phyloP scores from a whole-genome alignment of 23 tunicate genomes.

The Styela clava region DNA sequence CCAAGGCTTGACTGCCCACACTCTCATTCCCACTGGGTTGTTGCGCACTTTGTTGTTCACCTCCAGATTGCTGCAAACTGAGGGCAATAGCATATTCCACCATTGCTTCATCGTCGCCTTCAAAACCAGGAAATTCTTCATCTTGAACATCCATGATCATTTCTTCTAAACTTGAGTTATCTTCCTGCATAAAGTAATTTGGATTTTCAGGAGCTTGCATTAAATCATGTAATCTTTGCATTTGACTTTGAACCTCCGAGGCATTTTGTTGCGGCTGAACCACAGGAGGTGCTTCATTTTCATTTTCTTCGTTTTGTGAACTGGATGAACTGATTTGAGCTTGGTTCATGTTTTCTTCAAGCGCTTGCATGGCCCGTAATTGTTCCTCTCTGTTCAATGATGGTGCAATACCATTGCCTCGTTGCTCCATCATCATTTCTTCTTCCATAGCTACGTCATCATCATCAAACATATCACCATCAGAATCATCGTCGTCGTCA shows the following conservation, averaged over 20 bases:
- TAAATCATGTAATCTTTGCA: conserved; percentile 9
- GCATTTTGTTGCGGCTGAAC: background rate
- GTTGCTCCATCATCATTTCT: conserved; percentile 10
- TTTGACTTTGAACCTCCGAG: background rate
- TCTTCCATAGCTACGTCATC: conserved; percentile 72
- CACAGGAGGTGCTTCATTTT: background rate
- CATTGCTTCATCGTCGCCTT: conserved; percentile 86
- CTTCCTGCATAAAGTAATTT: conserved; percentile 14
- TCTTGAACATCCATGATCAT: conserved; percentile 7
- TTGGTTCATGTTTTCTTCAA: conserved; percentile 15
- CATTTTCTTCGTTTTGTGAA: background rate
- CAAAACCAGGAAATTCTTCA: conserved; percentile 24
- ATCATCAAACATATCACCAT: conserved; percentile 73
- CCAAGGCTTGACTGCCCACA: background rate
- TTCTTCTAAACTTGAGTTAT: background rate
- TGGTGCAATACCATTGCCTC: conserved; percentile 20
- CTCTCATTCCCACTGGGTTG: background rate
- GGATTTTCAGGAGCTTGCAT: conserved; percentile 20
- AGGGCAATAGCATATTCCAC: conserved; percentile 92
- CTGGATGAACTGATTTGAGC: background rate
- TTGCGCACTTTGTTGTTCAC: background rate
- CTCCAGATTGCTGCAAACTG: conserved; percentile 58
- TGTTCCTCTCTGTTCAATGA: conserved; percentile 31
- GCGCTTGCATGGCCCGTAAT: conserved; percentile 27
- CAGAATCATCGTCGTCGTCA: conserved; percentile 65